Base-by-base conservation (phyloP, 2,113 vertebrate genomes). In the Cricetomys ansorgei region DNA sequence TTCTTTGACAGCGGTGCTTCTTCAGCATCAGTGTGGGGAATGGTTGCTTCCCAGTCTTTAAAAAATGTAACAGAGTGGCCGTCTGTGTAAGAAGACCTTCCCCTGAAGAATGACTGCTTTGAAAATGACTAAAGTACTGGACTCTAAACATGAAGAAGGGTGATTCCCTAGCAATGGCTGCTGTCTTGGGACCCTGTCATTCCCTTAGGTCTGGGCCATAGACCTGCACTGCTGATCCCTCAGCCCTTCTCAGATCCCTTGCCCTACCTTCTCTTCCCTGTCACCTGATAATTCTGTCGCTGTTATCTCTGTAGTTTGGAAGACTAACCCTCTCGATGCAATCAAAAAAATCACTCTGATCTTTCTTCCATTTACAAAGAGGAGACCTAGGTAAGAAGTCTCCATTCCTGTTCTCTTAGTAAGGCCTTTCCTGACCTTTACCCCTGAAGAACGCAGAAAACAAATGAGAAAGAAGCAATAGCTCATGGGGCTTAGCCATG, bases 51-150 rank as follows among this genome's bases (percentile, higher is more conserved):
- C 64, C 0, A 88, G 48, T 40, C 11, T 70, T 64, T 31, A 11
- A 12, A 12, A 23, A 3, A 55, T 10, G 15, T 59, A 86, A 67
- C 55, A 45, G 57, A 64, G 31, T 57, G 19, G 53, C 65, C 88
- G 85, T 1, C 40, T 11, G 23, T 37, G 7, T 27, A 40, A 15
- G 13, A 3, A 76, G 45, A 37, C 76, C n/a, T 92, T 88, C 87
- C 91, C 77, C 87, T 90, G 21, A 70, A 89, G 55, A 88, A 17
- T 1, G 13, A 64, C 45, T 29, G 43, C 95, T 97, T 73, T 57
- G 73, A 81, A 90, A 85, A 37, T 16, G 55, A 10, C 25, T 1
- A 7, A 62, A 70, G 29, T 43, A 3, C 27, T 27, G 29, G 40
- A 70, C 65, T 55, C 7, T 25, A 23, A 13, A 19, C 29, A 5